Conservation (phyloP, 2,113 vertebrate genomes). For the Paradisaea rubra region DNA sequence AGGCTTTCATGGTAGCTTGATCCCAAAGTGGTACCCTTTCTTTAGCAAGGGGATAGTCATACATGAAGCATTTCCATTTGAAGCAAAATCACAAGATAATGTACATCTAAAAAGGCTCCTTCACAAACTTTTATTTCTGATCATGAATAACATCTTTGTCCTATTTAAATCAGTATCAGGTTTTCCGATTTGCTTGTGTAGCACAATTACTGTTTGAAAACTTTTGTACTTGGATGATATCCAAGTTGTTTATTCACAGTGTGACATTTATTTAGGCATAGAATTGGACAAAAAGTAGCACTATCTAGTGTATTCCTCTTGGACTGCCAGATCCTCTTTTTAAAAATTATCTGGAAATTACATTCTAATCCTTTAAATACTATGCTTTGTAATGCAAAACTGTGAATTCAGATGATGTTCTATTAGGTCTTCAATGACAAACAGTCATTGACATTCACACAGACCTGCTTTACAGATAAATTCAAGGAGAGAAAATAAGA, state of each 20-base stretch:
- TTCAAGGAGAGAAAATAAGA: background rate
- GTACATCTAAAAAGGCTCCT: background rate
- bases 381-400: background rate
- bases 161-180: background rate
- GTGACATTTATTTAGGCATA: background rate
- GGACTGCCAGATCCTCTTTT: background rate
- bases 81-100: background rate
- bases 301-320: background rate
- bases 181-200: background rate
- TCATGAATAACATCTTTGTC: background rate
- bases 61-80: background rate
- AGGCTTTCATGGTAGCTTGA: background rate
- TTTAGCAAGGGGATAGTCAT: background rate
- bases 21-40: background rate
- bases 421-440: background rate
- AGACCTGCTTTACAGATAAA: background rate
- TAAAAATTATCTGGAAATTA: background rate
- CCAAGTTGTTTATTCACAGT: background rate
- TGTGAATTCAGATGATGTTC: background rate
- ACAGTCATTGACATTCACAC: background rate
- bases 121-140: background rate
- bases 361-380: constrained; percentile 14
- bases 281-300: background rate
- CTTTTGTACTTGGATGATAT: background rate
- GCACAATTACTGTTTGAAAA: background rate